phyloP scores from a whole-genome alignment of 2,888 invertebrate genomes.

The Xestia ashworthii region DNA sequence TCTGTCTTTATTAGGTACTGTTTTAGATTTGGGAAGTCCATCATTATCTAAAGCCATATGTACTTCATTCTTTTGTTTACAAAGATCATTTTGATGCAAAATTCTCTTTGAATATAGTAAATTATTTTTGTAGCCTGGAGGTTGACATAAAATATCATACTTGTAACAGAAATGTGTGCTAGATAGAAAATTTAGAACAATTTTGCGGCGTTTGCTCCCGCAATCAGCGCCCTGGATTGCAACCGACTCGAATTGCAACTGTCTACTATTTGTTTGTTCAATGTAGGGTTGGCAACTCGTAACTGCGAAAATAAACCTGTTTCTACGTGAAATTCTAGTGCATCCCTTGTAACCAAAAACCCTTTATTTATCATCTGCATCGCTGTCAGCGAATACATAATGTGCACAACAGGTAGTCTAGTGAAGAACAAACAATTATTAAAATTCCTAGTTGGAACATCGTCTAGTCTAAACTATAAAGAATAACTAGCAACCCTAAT shows the following conservation, averaged over 20 bases:
- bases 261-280: slow-evolving; percentile 23
- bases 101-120: background rate
- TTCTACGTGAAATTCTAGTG: background rate
- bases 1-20: background rate
- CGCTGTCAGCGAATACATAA: background rate
- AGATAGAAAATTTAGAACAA: slow-evolving; percentile 27
- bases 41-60: background rate
- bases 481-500: slow-evolving; percentile 26
- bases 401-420: background rate
- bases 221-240: slow-evolving; percentile 41
- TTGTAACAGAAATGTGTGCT: slow-evolving; percentile 7
- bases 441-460: background rate
- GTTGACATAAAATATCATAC: background rate
- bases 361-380: background rate
- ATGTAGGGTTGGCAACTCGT: slow-evolving; percentile 20
- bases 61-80: background rate
- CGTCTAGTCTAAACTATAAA: no score
- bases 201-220: slow-evolving; percentile 23
- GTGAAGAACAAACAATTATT: background rate
- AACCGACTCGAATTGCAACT: slow-evolving; percentile 32
- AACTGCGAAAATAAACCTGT: background rate
- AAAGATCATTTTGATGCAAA: background rate
- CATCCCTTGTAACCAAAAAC: background rate
- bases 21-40: background rate
- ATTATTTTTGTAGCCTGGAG: background rate